Evolutionary conservation across 2,797 vertebrate species (phyloP), one percentile per base, ranked within the genome.

Genomic region (Sebastes minor): DNA sequence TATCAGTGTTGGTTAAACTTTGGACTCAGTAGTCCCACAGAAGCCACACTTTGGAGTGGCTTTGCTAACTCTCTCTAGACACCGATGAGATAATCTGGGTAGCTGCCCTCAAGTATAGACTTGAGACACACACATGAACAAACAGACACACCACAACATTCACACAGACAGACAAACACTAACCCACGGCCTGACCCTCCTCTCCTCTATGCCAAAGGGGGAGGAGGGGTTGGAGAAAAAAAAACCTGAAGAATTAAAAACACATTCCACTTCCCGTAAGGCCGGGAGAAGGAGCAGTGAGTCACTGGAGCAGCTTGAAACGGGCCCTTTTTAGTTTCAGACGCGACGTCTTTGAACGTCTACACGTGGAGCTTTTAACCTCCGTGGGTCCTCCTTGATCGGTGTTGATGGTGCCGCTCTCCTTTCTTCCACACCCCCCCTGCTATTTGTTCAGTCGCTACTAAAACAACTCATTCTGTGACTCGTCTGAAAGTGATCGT

Each of bases 251-350:
- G 82, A 89, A 94, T 94, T 89, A 93, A 93, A 95, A 95, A 95
- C 94, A 95, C 94, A 92, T 94, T 94, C 94, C 89, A 85, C 78
- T 96, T 96, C 95, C 96, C 93, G 94, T 95, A 95, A 96, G 84
- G 78, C 88, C 14, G 74, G 90, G 90, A 90, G 86, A 91, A 86
- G 90, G 86, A 91, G 88, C 86, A 14, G 84, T 95, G 95, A 95
- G 93, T 94, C 94, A 95, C 78, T 9, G 82, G 72, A 84, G 82
- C 90, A 85, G 90, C 93, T 93, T 91, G 73, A 89, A 95, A 91
- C 49, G 80, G 69, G 66, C 53, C 72, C 71, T 86, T 92, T 90
- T 86, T 86, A 83, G 88, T 93, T 88, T 87, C 85, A 91, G 90
- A 90, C 88, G 42, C 20, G 62, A 72, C 82, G 69, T 71, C 78